These are phyloP conservation scores for Gambelia wislizenii DNA, from an alignment of 2,797 vertebrate species.

Conservation along the genomic window DNA sequence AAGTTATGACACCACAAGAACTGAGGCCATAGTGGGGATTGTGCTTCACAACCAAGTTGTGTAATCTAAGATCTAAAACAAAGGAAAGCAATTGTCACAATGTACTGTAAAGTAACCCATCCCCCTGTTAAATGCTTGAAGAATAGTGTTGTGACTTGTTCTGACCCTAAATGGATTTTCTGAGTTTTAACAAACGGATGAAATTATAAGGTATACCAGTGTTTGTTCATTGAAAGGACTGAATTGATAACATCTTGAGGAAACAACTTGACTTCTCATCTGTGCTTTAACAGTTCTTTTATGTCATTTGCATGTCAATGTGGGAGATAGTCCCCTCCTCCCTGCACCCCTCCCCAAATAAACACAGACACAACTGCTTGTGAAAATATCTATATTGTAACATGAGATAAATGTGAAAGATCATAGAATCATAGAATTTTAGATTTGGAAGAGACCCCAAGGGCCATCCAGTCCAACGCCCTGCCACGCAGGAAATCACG, in stretches of 20 bases:
- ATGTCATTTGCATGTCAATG: too few species aligned
- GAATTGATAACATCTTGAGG: conserved; percentile 3
- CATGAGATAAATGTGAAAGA: too few species aligned
- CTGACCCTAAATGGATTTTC: neutral
- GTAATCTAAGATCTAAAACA: neutral
- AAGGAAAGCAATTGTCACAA: neutral
- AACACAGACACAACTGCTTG: too few species aligned
- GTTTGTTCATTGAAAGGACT: neutral
- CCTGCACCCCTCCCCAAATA: too few species aligned
- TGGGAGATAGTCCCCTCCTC: too few species aligned
- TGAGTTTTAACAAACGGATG: neutral
- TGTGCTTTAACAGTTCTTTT: neutral
- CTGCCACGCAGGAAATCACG: too few species aligned
- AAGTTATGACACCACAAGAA: neutral
- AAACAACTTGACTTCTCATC: conserved; percentile 17
- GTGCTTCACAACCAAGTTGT: neutral
- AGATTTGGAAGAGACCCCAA: too few species aligned
- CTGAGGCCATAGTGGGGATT: neutral
- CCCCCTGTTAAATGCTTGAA: neutral
- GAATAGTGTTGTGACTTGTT: neutral
- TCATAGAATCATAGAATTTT: too few species aligned
- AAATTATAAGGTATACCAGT: neutral
- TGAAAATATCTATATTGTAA: too few species aligned
- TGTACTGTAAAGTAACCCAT: neutral
- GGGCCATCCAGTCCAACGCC: too few species aligned